phyloP scores from a whole-genome alignment of 2,888 invertebrate species.

The Heteropelma amictum region DNA sequence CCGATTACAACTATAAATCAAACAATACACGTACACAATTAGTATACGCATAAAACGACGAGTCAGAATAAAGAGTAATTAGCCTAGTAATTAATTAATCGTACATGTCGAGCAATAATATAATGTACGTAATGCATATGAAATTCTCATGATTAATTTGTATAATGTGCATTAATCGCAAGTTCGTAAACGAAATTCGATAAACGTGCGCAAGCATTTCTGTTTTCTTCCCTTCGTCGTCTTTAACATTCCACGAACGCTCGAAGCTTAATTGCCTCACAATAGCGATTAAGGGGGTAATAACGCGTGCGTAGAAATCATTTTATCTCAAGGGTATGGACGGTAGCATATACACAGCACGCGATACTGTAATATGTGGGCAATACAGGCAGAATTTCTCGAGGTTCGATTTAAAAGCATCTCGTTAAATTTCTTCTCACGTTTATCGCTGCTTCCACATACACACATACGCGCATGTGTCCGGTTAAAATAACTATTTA shows the following conservation, averaged over 20 bases:
- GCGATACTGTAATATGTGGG: not conserved
- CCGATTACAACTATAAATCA: slow-evolving; percentile 11
- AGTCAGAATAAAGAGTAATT: too few species aligned
- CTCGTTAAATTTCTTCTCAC: slow-evolving; percentile 65
- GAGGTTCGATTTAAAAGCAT: slow-evolving; percentile 61
- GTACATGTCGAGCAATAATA: too few species aligned
- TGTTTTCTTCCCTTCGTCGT: not conserved
- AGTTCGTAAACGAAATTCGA: not conserved
- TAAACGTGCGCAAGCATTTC: slow-evolving; percentile 19
- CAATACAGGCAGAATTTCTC: slow-evolving; percentile 29
- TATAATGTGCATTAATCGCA: not conserved
- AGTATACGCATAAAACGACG: not conserved
- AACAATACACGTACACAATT: not conserved
- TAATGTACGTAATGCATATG: too few species aligned
- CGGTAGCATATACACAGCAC: not conserved
- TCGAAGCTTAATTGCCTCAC: slow-evolving; percentile 58
- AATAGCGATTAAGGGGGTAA: slow-evolving; percentile 53
- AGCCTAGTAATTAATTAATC: too few species aligned
- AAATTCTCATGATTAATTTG: too few species aligned
- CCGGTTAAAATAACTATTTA: slow-evolving; percentile 32
- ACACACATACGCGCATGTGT: slow-evolving; percentile 18
- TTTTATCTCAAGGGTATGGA: slow-evolving; percentile 44
- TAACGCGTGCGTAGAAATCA: slow-evolving; percentile 48
- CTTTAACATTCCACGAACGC: slow-evolving; percentile 18
- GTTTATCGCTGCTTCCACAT: slow-evolving; percentile 57